Conservation (phyloP, 2,113 vertebrate genomes). For the Oenanthe melanoleuca region DNA sequence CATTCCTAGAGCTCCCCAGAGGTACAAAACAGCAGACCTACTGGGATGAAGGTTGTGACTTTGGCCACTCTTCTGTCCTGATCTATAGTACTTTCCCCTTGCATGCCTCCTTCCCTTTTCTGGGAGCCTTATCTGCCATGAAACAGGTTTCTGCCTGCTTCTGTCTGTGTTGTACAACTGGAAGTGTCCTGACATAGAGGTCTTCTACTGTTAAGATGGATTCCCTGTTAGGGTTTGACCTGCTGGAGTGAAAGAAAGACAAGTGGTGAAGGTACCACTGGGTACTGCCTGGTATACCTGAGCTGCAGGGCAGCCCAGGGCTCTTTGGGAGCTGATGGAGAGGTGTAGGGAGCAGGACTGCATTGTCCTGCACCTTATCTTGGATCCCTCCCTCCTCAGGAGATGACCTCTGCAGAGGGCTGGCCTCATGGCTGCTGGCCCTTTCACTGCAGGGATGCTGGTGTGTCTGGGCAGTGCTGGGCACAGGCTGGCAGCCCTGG, state of each 20-base stretch:
- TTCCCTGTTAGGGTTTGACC: not conserved
- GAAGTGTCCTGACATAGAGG: not conserved
- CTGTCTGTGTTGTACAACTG: not conserved
- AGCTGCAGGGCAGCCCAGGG: not conserved
- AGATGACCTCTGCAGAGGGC: not conserved
- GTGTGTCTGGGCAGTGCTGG: not conserved
- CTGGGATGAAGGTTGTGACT: not conserved
- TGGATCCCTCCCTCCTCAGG: not conserved
- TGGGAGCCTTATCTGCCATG: not conserved
- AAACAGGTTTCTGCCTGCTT: not conserved
- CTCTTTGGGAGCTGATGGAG: not conserved
- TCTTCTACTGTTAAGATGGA: not conserved
- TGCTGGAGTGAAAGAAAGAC: not conserved
- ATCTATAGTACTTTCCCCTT: not conserved
- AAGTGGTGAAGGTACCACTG: not conserved
- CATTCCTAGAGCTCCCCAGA: not conserved
- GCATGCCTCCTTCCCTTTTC: not conserved
- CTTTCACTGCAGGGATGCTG: not conserved
- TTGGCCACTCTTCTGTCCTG: not conserved
- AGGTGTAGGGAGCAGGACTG: not conserved
- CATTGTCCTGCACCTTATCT: not conserved
- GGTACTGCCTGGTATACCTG: not conserved
- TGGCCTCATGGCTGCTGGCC: not conserved
- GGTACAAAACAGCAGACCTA: not conserved
- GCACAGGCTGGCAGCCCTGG: not conserved